Percentiles rank a stretch among this genome's conserved stretches.
Conservation (phyloP, 2,888 invertebrate species). For the Halocaridina rubra region DNA sequence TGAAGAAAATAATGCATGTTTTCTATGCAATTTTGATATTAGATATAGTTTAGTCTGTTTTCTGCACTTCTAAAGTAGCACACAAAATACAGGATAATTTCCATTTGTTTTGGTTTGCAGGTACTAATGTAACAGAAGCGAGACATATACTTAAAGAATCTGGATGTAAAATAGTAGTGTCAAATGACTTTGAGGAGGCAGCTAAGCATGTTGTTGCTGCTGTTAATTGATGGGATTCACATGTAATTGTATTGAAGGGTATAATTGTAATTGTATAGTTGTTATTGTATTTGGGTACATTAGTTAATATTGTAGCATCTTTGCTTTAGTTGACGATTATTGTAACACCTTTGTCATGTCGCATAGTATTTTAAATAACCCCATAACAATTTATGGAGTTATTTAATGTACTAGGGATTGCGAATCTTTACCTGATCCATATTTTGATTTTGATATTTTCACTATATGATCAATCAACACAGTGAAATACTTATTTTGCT, state of each 20-base stretch:
- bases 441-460: no score
- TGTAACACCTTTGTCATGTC: background rate
- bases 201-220: constrained; percentile 83
- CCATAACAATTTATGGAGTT: no score
- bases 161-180: constrained; percentile 84
- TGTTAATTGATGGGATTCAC: constrained; percentile 15
- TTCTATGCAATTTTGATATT: no score
- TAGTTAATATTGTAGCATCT: background rate
- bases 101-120: constrained; percentile 67
- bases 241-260: background rate
- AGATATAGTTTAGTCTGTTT: background rate
- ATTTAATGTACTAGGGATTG: no score
- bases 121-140: constrained; percentile 88
- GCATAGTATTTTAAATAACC: background rate
- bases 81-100: background rate
- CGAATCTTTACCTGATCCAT: no score
- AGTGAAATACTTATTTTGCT: no score
- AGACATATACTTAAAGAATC: constrained; percentile 85
- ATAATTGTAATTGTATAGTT: background rate
- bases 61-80: background rate
- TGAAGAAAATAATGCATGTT: no score
- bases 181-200: constrained; percentile 90
- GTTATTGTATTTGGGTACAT: background rate
- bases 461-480: no score
- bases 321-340: background rate